Percentiles rank a stretch among this genome's conserved stretches.
phyloP scores from a whole-genome alignment of 2,888 invertebrate genomes.

The Torymus texanus region DNA sequence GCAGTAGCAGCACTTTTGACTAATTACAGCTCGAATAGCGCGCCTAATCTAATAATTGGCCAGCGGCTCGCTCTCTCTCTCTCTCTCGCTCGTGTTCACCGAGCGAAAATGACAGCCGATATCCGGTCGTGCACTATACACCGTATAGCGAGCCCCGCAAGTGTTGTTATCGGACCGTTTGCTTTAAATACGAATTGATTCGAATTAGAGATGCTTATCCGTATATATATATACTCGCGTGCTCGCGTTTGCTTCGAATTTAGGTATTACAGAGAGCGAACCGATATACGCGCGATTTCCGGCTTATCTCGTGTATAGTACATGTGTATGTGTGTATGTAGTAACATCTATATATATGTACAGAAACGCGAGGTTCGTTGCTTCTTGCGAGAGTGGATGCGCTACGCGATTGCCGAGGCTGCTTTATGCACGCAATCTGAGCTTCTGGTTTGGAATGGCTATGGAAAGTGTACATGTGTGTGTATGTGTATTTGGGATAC shows the following conservation, averaged over 20 bases:
- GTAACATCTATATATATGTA: no score
- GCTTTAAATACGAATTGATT: constrained; percentile 56
- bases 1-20: constrained; percentile 2
- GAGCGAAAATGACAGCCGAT: constrained; percentile 50
- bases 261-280: not conserved
- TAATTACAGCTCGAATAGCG: constrained; percentile 19
- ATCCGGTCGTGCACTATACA: constrained; percentile 15
- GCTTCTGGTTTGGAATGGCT: no score
- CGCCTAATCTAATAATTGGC: constrained; percentile 46
- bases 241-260: constrained; percentile 5
- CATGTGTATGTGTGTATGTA: not conserved
- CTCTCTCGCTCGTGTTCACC: not conserved
- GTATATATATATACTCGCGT: constrained; percentile 20
- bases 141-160: constrained; percentile 12
- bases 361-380: not conserved
- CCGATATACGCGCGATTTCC: not conserved
- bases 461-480: no score
- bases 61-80: not conserved
- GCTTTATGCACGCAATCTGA: no score
- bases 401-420: not conserved
- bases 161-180: constrained; percentile 53
- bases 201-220: constrained; percentile 56
- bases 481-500: no score
- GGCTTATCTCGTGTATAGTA: constrained; percentile 24
- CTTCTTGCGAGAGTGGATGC: not conserved